Base-by-base conservation (phyloP, 2,888 invertebrate species). In the Pediacus dermestoides region DNA sequence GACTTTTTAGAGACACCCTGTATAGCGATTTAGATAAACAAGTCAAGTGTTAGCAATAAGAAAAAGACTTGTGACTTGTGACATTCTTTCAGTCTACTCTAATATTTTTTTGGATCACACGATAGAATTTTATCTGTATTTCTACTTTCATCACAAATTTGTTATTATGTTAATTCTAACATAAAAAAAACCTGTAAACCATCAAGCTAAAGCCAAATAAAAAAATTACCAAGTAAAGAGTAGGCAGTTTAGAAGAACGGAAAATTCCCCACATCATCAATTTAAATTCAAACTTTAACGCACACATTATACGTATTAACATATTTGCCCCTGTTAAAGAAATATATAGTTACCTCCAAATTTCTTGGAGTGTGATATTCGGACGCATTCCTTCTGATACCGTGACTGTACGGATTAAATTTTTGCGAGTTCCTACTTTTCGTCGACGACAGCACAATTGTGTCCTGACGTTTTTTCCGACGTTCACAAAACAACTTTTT, bases 301-400 rank as follows among this genome's bases (percentile, higher is more conserved):
- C 48, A 48, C 21, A 55, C 43, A 35, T 58, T 59, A 58, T 63
- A 67, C 34, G 68, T 67, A 46, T 64, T 67, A 36, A 68, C 60
- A 50, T 66, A 68, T 50, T 60, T 58, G 47, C 60, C 55, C 53
- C 58, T 63, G 58, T 68, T 67, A 62, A 67, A 68, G 51, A 67
- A 58, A 60, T 67, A 67, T 30, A 68, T 66, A 66, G 59, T 68
- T 67, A 70, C 70, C 67, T 70, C 68, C 63, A 67, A 61, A 41
- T 66, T 66, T 61, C 68, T 63, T 53, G 68, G 68, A 53, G 67
- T 68, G 27, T 52, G 56, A 48, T 66, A 67, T 46, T 63, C 63
- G 34, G 63, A 60, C 11, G 52, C 50, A 48, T 62, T 64, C 39
- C 62, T 48, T 52, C 52, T 59, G 30, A 63, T 40, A n/a, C 59